Conservation (phyloP, 2,888 invertebrate genomes). For the Eledone cirrhosa region DNA sequence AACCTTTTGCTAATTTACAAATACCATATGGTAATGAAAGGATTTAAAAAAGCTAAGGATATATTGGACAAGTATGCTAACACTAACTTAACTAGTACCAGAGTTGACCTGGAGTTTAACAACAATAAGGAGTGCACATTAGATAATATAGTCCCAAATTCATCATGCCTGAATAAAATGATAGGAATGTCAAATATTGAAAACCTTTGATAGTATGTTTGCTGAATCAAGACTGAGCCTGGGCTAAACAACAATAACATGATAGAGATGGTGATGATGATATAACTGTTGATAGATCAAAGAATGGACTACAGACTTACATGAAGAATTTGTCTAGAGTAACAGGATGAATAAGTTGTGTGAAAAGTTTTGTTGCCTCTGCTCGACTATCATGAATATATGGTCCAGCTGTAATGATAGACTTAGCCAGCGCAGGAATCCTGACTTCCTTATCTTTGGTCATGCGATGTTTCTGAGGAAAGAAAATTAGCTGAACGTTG, state of each 20-base stretch:
- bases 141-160: too few species aligned
- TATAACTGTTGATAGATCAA: too few species aligned
- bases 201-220: background rate
- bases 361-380: conserved; percentile 75
- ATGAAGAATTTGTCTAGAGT: conserved; percentile 73
- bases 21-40: too few species aligned
- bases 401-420: conserved; percentile 11
- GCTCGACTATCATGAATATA: conserved; percentile 69
- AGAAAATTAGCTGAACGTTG: background rate
- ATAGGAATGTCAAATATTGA: background rate
- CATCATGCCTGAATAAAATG: too few species aligned
- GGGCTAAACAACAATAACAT: too few species aligned
- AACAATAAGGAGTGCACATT: too few species aligned
- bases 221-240: background rate
- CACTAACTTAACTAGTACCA: too few species aligned
- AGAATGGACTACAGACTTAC: conserved; percentile 47
- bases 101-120: too few species aligned
- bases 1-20: too few species aligned
- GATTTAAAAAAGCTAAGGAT: too few species aligned
- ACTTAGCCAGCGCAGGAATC: background rate
- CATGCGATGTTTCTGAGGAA: conserved; percentile 31
- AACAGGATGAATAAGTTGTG: conserved; percentile 80
- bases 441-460: conserved; percentile 29
- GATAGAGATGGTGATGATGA: too few species aligned
- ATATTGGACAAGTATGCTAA: too few species aligned